Conservation (phyloP, 1,140 invertebrate genomes). For the Drosophila sp. region DNA sequence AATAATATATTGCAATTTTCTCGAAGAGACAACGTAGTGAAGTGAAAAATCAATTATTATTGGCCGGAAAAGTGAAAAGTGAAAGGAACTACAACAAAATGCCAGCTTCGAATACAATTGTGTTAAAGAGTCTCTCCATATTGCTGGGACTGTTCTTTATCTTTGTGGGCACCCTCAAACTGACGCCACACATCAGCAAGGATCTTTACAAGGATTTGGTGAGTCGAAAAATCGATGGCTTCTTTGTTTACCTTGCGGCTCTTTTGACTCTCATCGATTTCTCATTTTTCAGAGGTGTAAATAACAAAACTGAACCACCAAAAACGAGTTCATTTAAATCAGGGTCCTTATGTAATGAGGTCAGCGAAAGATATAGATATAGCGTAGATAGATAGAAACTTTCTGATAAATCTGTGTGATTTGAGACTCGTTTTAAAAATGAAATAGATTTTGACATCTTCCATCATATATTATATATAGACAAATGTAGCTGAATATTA, state of each 20-base stretch:
- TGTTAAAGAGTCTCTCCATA: conserved; percentile 95
- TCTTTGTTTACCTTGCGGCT: conserved; percentile 38
- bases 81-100: conserved; percentile 52
- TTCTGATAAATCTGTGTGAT: too few species aligned
- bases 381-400: background rate
- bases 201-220: conserved; percentile 99
- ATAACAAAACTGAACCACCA: conserved; percentile 16
- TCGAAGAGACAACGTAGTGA: conserved; percentile 5
- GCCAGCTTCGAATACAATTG: conserved; percentile 87
- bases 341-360: conserved; percentile 1
- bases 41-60: conserved; percentile 36
- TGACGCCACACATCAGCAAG: conserved; percentile 95
- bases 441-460: too few species aligned
- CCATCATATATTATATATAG: too few species aligned
- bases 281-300: conserved; percentile 4
- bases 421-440: too few species aligned
- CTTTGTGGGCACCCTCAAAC: conserved; percentile 96
- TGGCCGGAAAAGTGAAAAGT: background rate
- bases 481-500: too few species aligned
- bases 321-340: conserved; percentile 1
- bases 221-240: conserved; percentile 85
- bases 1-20: conserved; percentile 14
- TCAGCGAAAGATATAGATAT: background rate
- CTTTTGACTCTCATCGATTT: conserved; percentile 50
- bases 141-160: conserved; percentile 97